phyloP scores from a whole-genome alignment of 2,888 invertebrate species.

The Noctuana brunneofusca region DNA sequence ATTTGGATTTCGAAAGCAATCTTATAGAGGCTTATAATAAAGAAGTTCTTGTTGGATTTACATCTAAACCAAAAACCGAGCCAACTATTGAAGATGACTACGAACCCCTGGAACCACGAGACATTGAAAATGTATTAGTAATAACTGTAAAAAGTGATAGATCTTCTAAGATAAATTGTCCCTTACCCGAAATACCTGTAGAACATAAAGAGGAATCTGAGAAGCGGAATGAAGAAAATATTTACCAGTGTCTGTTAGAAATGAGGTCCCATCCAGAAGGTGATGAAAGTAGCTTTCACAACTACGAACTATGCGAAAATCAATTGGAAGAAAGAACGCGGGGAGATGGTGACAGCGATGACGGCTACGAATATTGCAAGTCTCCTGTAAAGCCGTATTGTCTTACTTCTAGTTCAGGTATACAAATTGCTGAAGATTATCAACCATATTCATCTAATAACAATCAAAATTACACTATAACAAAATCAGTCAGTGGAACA shows the following conservation, averaged over 20 bases:
- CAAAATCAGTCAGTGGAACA: slow-evolving; percentile 75
- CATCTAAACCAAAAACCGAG: slow-evolving; percentile 58
- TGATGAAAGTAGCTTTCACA: slow-evolving; percentile 77
- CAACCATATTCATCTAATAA: slow-evolving; percentile 60
- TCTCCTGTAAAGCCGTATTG: slow-evolving; percentile 74
- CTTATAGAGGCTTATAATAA: slow-evolving; percentile 74
- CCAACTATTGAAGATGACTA: slow-evolving; percentile 69
- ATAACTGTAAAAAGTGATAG: slow-evolving; percentile 67
- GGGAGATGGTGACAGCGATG: slow-evolving; percentile 76
- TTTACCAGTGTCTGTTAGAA: slow-evolving; percentile 75
- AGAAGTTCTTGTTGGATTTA: slow-evolving; percentile 67
- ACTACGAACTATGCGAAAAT: slow-evolving; percentile 77
- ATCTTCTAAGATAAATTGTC: slow-evolving; percentile 73
- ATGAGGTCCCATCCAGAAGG: slow-evolving; percentile 78
- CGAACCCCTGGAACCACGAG: slow-evolving; percentile 71
- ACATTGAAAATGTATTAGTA: slow-evolving; percentile 59
- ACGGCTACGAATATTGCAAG: slow-evolving; percentile 79
- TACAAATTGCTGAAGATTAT: slow-evolving; percentile 81
- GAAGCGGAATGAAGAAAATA: slow-evolving; percentile 57
- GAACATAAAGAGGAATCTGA: slow-evolving; percentile 43
- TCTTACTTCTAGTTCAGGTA: slow-evolving; percentile 67
- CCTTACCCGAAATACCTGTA: slow-evolving; percentile 77
- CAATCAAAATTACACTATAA: slow-evolving; percentile 64
- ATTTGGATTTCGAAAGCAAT: slow-evolving; percentile 73
- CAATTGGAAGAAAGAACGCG: slow-evolving; percentile 72